A percentile compares a stretch with the other conserved stretches of the same genome.
These are phyloP conservation scores for Nymphalis polychloros DNA, from an alignment of 2,888 invertebrate species.

Conservation along the genomic window DNA sequence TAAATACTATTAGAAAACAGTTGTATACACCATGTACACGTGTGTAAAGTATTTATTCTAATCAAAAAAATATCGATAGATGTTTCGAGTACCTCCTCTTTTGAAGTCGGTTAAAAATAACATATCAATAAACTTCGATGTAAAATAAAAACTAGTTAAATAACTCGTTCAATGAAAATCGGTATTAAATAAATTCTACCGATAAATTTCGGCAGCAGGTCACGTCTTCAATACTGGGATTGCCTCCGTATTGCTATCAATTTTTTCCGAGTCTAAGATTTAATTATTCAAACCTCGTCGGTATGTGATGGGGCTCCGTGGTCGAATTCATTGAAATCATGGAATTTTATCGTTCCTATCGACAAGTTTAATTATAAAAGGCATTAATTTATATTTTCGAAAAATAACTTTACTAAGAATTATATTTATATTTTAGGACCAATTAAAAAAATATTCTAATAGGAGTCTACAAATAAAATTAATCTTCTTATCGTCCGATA, in stretches of 20 bases:
- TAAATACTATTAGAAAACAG: too few relatives aligned
- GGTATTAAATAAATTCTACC: constrained; percentile 30
- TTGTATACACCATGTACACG: too few relatives aligned
- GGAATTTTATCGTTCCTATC: constrained; percentile 16
- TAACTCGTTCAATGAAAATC: constrained; percentile 10
- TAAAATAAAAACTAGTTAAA: constrained; percentile 4
- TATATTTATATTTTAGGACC: too few relatives aligned
- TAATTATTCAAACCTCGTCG: constrained; percentile 36
- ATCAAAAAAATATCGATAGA: too few relatives aligned
- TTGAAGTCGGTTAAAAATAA: too few relatives aligned
- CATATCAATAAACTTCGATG: neutral
- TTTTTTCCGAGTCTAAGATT: constrained; percentile 52
- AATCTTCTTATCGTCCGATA: too few relatives aligned
- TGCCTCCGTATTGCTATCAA: constrained; percentile 70
- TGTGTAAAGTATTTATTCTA: too few relatives aligned
- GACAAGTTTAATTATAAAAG: constrained; percentile 9
- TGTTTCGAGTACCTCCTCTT: too few relatives aligned
- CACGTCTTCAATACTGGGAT: constrained; percentile 73
- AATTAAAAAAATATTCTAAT: too few relatives aligned
- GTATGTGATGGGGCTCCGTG: constrained; percentile 28
- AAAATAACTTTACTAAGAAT: too few relatives aligned
- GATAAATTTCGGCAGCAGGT: constrained; percentile 46
- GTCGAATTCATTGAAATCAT: constrained; percentile 27
- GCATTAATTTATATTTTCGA: neutral
- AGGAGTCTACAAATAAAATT: too few relatives aligned